Base-by-base conservation (phyloP, 2,113 vertebrate species). In the Ageneiosus marmoratus region DNA sequence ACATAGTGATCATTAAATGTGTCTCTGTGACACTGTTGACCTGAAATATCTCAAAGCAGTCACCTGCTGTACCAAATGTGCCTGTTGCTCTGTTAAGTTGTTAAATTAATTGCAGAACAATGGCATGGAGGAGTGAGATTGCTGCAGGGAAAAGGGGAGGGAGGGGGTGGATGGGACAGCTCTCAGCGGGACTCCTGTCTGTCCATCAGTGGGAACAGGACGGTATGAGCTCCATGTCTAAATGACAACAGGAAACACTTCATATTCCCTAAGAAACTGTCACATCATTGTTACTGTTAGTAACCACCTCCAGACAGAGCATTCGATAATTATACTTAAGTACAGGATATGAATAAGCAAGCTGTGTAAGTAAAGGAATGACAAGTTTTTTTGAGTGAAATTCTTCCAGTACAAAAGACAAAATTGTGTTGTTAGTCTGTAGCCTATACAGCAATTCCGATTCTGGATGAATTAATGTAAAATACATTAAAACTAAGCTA, bases 181-280 rank as follows among this genome's bases (percentile, higher is more conserved):
- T 83, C 79, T 85, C 72, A 81, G 60, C 34, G 13, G 79, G 72
- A 51, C 3, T 46, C 48, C 78, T 41, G 77, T 51, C 29, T 51
- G 32, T 15, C 44, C 37, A 69, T 80, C 41, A 10, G 74, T 0
- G 34, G 18, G 32, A 32, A 56, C 41, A 48, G 48, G 53, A 48
- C 4, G 4, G 46, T 24, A 65, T 13, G 16, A 69, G 48, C 32
- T 44, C 48, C 2, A 62, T 55, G 48, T 62, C 62, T 41, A 53
- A 69, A 58, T 75, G 44, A 82, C 73, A 32, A 79, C 83, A 82
- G 74, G 56, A 86, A 80, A 41, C 20, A 9, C 27, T 72, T 76
- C 34, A 37, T 83, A 73, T 72, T n/a, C 32, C 55, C 48, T 2
- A 44, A 63, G 77, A 58, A 77, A 58, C 67, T 75, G 65, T 56